Base-by-base conservation (phyloP, 2,797 vertebrate species). In the Melanotaenia trifasciata region DNA sequence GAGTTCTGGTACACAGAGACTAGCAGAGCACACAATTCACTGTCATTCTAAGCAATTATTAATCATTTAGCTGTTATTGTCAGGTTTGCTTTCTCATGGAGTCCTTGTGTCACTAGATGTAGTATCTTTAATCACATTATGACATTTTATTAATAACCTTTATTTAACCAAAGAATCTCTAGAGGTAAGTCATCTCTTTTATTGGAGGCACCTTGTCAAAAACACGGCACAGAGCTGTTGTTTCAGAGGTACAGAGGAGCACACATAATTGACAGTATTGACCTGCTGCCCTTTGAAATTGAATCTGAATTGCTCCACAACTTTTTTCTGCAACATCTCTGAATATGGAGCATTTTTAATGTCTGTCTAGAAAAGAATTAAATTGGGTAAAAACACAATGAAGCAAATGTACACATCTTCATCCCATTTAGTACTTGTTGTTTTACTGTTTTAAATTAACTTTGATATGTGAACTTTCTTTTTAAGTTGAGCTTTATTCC, bases 111-210 rank as follows among this genome's bases (percentile, higher is more conserved):
- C 20, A 35, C 30, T 3, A 28, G 45, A n/a, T 28, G 12, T 5
- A 20, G 22, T 7, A 22, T 28, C 26, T 60, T 66, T 67, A 67
- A 45, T 60, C 8, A 70, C 32, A 24, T 65, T 32, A 35, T 54
- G 68, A 38, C 18, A 22, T 61, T 32, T 64, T 32, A 38, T 67
- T 64, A 33, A 59, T 64, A 18, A 53, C 18, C 50, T 56, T 56
- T 51, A 68, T 56, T 73, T 53, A 69, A 50, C 43, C 35, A 65
- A 32, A 28, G 47, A n/a, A 30, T 50, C 65, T 66, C 51, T 3
- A 24, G 61, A 62, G 16, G 72, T 69, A n/a, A 4, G 18, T 64
- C 33, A 28, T 57, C 4, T 40, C 40, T 36, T 65, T 45, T 69
- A 38, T 32, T 22, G 58, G 20, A 65, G 28, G 14, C 4, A 72